These are phyloP conservation scores for Noctua fimbriata DNA, from an alignment of 2,888 invertebrate genomes.

Conservation along the genomic window DNA sequence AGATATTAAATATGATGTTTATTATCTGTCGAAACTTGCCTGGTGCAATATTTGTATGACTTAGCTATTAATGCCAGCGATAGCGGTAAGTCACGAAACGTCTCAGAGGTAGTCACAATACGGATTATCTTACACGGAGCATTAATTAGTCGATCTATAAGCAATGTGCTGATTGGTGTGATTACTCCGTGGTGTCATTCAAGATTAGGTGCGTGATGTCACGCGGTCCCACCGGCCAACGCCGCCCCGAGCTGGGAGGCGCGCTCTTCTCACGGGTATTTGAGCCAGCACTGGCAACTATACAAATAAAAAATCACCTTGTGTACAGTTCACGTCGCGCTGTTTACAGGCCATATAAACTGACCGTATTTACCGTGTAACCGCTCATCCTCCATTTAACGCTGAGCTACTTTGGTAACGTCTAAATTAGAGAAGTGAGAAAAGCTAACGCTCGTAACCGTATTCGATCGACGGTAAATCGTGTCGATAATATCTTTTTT, in stretches of 20 bases:
- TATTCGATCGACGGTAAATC: constrained; percentile 87
- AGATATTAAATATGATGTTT: constrained; percentile 53
- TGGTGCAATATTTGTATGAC: constrained; percentile 42
- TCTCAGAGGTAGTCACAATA: constrained; percentile 69
- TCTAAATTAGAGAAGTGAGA: constrained; percentile 90
- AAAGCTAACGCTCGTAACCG: constrained; percentile 88
- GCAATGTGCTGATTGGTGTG: constrained; percentile 79
- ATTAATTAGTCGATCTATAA: constrained; percentile 78
- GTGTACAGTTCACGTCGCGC: constrained; percentile 89
- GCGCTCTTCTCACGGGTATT: constrained; percentile 88
- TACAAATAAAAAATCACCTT: constrained; percentile 88
- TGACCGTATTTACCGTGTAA: constrained; percentile 86
- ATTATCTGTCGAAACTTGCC: constrained; percentile 25
- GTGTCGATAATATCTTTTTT: constrained; percentile 87
- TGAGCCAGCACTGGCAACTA: constrained; percentile 85
- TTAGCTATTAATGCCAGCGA: constrained; percentile 32
- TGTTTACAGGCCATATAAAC: constrained; percentile 88
- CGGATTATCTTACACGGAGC: constrained; percentile 65
- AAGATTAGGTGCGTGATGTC: constrained; percentile 79
- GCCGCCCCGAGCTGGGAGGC: constrained; percentile 72
- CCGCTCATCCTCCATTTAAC: constrained; percentile 88
- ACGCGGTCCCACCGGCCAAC: constrained; percentile 45
- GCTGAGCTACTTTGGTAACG: constrained; percentile 88
- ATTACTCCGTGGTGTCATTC: constrained; percentile 81
- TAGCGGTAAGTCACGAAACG: constrained; percentile 72